A percentile compares a stretch with the other conserved stretches of the same genome.
phyloP scores from a whole-genome alignment of 2,113 vertebrate species.

The Vulpes ferrilata region DNA sequence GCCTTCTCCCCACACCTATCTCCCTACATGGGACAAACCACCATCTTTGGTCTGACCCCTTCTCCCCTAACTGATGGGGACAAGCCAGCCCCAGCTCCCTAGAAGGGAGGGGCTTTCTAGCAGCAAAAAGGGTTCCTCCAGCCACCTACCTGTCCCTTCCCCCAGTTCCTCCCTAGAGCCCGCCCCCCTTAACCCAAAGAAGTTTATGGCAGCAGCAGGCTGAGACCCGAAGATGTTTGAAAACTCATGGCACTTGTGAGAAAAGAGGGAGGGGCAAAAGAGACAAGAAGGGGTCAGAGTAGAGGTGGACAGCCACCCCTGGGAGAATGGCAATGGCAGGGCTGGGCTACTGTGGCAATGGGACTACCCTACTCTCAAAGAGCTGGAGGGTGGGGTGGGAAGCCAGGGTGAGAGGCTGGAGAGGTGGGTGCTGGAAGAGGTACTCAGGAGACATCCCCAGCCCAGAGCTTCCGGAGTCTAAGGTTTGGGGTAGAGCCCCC shows the following conservation, averaged over 20 bases:
- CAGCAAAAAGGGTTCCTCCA: slow-evolving; percentile 80
- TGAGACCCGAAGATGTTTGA: slow-evolving; percentile 80
- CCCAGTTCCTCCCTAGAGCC: slow-evolving; percentile 55
- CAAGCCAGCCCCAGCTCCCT: slow-evolving; percentile 74
- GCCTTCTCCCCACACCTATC: slow-evolving; percentile 78
- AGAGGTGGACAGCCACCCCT: slow-evolving; percentile 27
- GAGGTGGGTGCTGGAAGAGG: not conserved
- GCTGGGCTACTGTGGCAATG: slow-evolving; percentile 19
- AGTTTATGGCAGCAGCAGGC: slow-evolving; percentile 79
- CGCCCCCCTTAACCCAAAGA: slow-evolving; percentile 69
- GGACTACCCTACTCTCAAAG: not conserved
- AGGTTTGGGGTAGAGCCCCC: not conserved
- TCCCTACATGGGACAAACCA: slow-evolving; percentile 72
- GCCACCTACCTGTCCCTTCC: slow-evolving; percentile 52
- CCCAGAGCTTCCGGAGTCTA: not conserved
- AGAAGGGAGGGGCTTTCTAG: slow-evolving; percentile 77
- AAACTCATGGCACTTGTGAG: slow-evolving; percentile 86
- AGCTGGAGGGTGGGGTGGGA: not conserved
- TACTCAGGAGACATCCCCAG: not conserved
- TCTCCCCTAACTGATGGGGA: slow-evolving; percentile 68
- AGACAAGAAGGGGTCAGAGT: slow-evolving; percentile 44
- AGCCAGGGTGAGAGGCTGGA: not conserved
- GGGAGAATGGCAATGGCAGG: slow-evolving; percentile 70
- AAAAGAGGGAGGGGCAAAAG: slow-evolving; percentile 58
- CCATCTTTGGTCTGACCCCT: slow-evolving; percentile 82